Evolutionary conservation across 2,113 vertebrate species (phyloP).

Genomic region (Arothron firmamentum): DNA sequence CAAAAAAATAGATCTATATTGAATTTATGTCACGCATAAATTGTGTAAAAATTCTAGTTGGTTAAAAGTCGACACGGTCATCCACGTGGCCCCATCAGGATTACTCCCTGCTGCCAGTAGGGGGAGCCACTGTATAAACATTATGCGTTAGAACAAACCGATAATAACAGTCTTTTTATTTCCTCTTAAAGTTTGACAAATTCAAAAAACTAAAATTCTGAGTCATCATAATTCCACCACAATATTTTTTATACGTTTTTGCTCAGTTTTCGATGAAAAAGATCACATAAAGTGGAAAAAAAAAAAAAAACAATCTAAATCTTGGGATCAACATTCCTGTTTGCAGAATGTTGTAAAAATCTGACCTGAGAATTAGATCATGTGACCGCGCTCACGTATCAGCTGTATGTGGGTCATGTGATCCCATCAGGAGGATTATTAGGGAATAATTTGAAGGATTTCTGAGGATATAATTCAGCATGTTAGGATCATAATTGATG

Average conservation of each 20-base stretch:
- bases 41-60: too few relatives aligned
- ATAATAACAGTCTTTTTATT: too few relatives aligned
- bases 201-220: too few relatives aligned
- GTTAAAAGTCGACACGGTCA: too few relatives aligned
- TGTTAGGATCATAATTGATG: constrained; percentile 73
- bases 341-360: too few relatives aligned
- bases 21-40: too few relatives aligned
- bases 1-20: too few relatives aligned
- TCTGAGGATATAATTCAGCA: constrained; percentile 64
- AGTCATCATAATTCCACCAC: background rate
- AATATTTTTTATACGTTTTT: background rate
- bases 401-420: constrained; percentile 58
- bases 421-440: constrained; percentile 68
- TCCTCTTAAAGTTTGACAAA: too few relatives aligned
- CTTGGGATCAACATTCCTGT: too few relatives aligned
- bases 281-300: background rate
- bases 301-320: background rate
- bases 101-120: too few relatives aligned
- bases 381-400: background rate
- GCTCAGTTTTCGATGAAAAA: too few relatives aligned
- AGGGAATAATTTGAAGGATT: constrained; percentile 66
- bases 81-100: too few relatives aligned
- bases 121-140: background rate
- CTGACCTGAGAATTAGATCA: constrained; percentile 9
- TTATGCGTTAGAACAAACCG: background rate